Percentiles rank a stretch among this genome's conserved stretches.
These are phyloP conservation scores for Salvator merianae DNA, from an alignment of 2,113 vertebrate species.

Conservation along the genomic window DNA sequence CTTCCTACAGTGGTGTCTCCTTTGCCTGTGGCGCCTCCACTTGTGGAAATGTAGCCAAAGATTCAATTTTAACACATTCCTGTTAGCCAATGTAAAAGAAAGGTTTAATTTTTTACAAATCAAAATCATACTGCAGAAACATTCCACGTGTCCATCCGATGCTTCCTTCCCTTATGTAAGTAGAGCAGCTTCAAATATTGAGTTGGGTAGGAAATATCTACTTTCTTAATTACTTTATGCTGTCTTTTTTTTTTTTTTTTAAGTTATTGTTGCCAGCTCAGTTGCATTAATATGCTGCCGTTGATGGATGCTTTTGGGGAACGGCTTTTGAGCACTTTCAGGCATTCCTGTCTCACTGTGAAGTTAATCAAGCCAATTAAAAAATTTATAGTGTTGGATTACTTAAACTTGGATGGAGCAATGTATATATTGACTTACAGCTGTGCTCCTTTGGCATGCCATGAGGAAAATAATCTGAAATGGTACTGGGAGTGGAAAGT, in stretches of 20 bases:
- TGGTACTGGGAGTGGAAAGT: not conserved
- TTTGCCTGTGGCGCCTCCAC: too few relatives aligned
- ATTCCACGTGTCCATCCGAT: not conserved
- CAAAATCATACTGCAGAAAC: not conserved
- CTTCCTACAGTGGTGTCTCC: too few relatives aligned
- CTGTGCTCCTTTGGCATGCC: not conserved
- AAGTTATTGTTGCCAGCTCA: not conserved
- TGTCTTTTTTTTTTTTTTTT: too few relatives aligned
- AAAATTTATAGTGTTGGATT: constrained; percentile 15
- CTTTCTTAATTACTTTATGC: not conserved
- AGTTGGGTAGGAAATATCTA: not conserved
- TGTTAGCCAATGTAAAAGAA: too few relatives aligned
- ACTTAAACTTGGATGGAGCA: constrained; percentile 17
- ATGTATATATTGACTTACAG: constrained; percentile 25
- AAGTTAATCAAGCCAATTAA: constrained; percentile 19
- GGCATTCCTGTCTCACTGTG: constrained; percentile 1
- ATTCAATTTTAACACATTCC: too few relatives aligned
- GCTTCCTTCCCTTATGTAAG: too few relatives aligned
- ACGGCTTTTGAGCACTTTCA: constrained; percentile 1
- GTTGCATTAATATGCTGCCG: not conserved
- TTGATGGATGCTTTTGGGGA: constrained; percentile 11
- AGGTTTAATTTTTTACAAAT: not conserved
- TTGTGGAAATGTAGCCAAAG: too few relatives aligned
- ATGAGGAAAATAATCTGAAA: not conserved
- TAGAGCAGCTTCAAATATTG: not conserved